Evolutionary conservation across 2,797 vertebrate genomes (phyloP), one percentile per base, ranked within the genome.

Genomic region (Phylloscopus collybita): DNA sequence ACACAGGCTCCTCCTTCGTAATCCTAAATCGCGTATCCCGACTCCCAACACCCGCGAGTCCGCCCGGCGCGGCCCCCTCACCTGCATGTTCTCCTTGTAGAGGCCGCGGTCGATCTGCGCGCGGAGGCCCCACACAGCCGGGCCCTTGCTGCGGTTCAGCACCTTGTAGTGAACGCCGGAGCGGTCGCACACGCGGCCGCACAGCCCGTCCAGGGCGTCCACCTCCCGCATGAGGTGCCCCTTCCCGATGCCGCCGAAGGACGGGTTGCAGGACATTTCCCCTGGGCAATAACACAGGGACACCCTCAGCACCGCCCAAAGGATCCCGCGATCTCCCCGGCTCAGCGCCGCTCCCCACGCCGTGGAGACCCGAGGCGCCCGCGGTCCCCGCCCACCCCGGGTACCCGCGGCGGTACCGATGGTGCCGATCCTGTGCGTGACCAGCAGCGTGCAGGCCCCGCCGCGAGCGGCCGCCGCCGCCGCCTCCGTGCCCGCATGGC

Each of bases 231-330:
- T 97, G n/a, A 99, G 98, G 36, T 99, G 99, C 5, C 99, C 99
- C 96, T 99, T 99, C 29, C 99, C 99, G 16, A 99, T 98, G 62
- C 99, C 99, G 8, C 99, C 99, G 96, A 99, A 97, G 40, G 99
- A 99, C 2, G 99, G 99, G 97, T 99, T 99, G 96, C 99, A 99
- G 71, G 99, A 99, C 98, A 99, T 98, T 62, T 98, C 98, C 30
- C 99, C 99, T 99, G 84, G 7, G n/a, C 21, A n/a, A 23, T 30
- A 7, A 88, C 51, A 89, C 4, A 62, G 4, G 36, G 57, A n/a
- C 47, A 51, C 11, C 4, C 16, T 91, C 56, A 73, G 17, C 38
- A 9, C 36, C 13, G 16, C 38, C 10, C 23, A 13, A 9, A 27
- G 10, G 17, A 29, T 23, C 23, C 60, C 29, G 21, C 29, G 10